Evolutionary conservation across 2,113 vertebrate species (phyloP).

Genomic region (Paracyprichromis sp.): DNA sequence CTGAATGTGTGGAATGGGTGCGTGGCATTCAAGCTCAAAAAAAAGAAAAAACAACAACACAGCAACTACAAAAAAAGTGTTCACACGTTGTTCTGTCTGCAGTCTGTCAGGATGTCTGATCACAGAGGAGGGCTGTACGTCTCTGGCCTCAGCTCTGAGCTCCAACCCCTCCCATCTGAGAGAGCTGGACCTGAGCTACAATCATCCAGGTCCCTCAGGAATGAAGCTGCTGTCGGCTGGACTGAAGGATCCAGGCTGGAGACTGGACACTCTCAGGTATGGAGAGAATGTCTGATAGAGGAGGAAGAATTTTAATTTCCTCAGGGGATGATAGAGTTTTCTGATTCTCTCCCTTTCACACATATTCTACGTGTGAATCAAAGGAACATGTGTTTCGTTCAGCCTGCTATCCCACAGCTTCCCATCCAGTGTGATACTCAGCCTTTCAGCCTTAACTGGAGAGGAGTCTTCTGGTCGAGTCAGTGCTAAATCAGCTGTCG

Average conservation of each 20-base stretch:
- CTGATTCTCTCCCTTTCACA: not conserved
- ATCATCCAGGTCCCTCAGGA: rapidly evolving
- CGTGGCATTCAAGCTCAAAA: not conserved
- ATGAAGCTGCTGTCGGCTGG: rapidly evolving
- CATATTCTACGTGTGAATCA: not conserved
- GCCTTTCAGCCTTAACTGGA: not conserved
- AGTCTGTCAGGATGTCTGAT: not conserved
- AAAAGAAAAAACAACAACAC: not conserved
- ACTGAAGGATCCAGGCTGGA: rapidly evolving
- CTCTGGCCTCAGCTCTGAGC: not conserved
- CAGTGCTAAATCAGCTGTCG: not conserved
- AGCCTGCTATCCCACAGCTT: not conserved
- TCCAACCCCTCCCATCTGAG: too few species aligned
- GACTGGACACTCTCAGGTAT: not conserved
- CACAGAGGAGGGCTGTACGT: not conserved
- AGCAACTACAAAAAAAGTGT: not conserved
- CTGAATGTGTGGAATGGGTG: not conserved
- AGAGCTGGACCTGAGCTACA: not conserved
- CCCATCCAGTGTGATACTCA: not conserved
- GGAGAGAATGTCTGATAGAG: not conserved
- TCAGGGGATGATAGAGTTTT: not conserved
- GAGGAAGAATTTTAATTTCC: not conserved
- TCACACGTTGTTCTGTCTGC: not conserved
- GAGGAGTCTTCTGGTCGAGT: too few species aligned
- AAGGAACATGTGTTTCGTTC: not conserved